A percentile compares a stretch with the other conserved stretches of the same genome.
These are phyloP conservation scores for Odiellus spinosus DNA, from an alignment of 2,888 invertebrate species.

Conservation along the genomic window DNA sequence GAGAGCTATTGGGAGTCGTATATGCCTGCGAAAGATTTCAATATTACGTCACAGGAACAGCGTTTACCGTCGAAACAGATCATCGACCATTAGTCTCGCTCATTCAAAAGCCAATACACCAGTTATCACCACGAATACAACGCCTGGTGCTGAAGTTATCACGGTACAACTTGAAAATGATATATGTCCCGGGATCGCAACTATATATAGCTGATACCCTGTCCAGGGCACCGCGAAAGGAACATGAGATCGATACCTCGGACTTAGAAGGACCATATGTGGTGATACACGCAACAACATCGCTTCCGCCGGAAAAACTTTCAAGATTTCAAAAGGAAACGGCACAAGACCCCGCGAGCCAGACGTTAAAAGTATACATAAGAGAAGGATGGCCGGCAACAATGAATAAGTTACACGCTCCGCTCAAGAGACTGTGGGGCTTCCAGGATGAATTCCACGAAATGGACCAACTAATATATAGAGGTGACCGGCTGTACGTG, in stretches of 20 bases:
- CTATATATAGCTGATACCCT: constrained; percentile 18
- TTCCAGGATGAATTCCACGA: constrained; percentile 3
- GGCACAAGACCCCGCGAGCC: not conserved
- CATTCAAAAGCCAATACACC: constrained; percentile 25
- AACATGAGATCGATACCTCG: not conserved
- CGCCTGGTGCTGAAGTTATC: constrained; percentile 22
- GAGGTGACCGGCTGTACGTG: constrained; percentile 1
- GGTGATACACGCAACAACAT: not conserved
- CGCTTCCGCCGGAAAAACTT: not conserved
- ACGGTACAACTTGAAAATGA: constrained; percentile 3
- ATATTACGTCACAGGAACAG: constrained; percentile 3
- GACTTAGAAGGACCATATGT: not conserved
- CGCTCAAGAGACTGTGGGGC: not conserved
- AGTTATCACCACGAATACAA: constrained; percentile 27
- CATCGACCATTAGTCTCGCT: constrained; percentile 28
- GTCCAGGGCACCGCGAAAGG: constrained; percentile 9
- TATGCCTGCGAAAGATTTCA: too few relatives aligned
- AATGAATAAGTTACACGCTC: not conserved
- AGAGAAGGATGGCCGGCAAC: constrained; percentile 4
- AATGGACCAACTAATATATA: constrained; percentile 2
- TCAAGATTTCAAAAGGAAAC: not conserved
- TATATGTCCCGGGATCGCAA: constrained; percentile 13
- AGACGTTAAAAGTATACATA: constrained; percentile 1
- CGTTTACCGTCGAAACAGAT: constrained; percentile 26
- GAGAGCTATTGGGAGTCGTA: constrained; percentile 5